These are phyloP conservation scores for Stichopus chloronotus DNA, from an alignment of 35 echinoderm and acorn worm species.

Conservation along the genomic window DNA sequence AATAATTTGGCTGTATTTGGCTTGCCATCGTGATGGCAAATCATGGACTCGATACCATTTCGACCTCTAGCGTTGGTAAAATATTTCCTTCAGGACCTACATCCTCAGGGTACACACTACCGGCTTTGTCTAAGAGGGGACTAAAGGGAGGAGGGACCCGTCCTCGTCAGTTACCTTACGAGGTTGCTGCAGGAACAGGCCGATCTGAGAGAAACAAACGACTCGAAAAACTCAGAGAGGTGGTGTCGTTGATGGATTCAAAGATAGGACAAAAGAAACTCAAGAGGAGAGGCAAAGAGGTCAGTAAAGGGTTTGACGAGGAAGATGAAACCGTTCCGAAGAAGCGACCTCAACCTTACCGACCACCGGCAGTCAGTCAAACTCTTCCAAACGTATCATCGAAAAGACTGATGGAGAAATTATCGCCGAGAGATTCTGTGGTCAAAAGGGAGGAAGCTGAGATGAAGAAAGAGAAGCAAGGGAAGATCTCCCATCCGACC, in stretches of 20 bases:
- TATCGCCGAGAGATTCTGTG: constrained; percentile 6
- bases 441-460: neutral
- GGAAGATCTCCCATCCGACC: neutral
- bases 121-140: neutral
- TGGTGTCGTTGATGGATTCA: constrained; percentile 29
- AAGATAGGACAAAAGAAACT: neutral
- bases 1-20: too few relatives aligned
- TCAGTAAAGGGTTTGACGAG: neutral
- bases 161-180: neutral
- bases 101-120: neutral
- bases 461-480: too few relatives aligned
- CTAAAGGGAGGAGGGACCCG: neutral
- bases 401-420: neutral
- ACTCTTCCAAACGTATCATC: neutral
- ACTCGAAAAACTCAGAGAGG: neutral
- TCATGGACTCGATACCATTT: neutral
- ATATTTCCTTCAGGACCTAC: neutral
- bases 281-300: neutral
- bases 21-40: neutral
- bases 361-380: neutral
- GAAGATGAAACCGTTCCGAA: neutral
- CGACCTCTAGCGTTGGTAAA: neutral
- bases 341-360: neutral
- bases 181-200: neutral
- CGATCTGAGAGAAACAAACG: neutral